phyloP scores from a whole-genome alignment of 2,888 invertebrate species.

The Acrobasis suavella region DNA sequence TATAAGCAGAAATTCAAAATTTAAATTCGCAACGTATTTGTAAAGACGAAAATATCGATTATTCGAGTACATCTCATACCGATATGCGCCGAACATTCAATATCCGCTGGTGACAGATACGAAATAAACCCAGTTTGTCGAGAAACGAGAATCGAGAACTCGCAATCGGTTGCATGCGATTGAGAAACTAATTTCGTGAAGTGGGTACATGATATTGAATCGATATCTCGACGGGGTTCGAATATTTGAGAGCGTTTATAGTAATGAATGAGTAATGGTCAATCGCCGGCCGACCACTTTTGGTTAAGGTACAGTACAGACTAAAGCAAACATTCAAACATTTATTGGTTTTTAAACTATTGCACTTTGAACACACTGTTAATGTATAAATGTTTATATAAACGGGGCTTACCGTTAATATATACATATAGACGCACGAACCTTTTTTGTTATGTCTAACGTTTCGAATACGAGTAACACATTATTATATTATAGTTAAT shows the following conservation, averaged over 20 bases:
- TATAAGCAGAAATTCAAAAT: neutral
- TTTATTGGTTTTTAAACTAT: too few relatives aligned
- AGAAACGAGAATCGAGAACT: slow-evolving; percentile 12
- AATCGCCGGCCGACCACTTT: too few relatives aligned
- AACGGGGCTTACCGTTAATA: too few relatives aligned
- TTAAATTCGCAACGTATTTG: neutral
- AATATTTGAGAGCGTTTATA: neutral
- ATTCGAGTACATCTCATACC: slow-evolving; percentile 6
- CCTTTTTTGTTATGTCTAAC: too few relatives aligned
- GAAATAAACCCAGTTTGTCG: slow-evolving; percentile 16
- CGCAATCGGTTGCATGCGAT: slow-evolving; percentile 14
- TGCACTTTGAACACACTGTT: too few relatives aligned
- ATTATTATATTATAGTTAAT: too few relatives aligned
- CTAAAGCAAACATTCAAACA: too few relatives aligned
- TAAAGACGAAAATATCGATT: slow-evolving; percentile 7
- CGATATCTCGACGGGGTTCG: neutral
- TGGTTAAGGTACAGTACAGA: too few relatives aligned
- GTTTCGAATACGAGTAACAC: too few relatives aligned
- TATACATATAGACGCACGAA: too few relatives aligned
- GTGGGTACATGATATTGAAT: slow-evolving; percentile 7
- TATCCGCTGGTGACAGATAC: slow-evolving; percentile 19
- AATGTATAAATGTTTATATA: too few relatives aligned
- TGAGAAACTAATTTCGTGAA: slow-evolving; percentile 11
- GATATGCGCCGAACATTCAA: slow-evolving; percentile 15
- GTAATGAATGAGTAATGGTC: neutral